Conservation (phyloP, 2,888 invertebrate species). For the Epinotia bilunana region DNA sequence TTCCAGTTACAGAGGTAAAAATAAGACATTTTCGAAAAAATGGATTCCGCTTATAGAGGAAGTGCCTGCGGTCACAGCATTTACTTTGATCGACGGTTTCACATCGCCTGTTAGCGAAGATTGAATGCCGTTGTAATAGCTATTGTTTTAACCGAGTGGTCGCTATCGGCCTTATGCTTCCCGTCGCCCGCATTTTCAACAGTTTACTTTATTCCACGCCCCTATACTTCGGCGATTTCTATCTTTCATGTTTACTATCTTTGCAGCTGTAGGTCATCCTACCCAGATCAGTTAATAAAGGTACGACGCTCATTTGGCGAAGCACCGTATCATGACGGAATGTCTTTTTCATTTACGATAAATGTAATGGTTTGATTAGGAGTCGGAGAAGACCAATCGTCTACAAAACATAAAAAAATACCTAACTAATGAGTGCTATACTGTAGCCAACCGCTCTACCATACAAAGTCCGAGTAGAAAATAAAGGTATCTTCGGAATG, state of each 20-base stretch:
- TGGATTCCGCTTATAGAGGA: too few species aligned
- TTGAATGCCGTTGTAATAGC: constrained; percentile 10
- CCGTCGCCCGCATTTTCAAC: constrained; percentile 57
- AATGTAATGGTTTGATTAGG: too few species aligned
- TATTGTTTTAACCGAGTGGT: constrained; percentile 30
- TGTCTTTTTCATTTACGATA: too few species aligned
- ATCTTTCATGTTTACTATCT: background rate
- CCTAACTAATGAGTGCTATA: too few species aligned
- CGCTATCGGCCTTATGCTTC: constrained; percentile 49
- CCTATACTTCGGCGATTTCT: constrained; percentile 7
- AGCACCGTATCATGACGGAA: background rate
- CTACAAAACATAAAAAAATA: too few species aligned
- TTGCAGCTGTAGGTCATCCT: background rate
- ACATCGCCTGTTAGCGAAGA: background rate
- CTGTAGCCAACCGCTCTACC: background rate
- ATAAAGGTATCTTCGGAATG: background rate
- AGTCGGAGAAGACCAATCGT: too few species aligned
- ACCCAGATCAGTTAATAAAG: too few species aligned
- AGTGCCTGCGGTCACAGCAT: too few species aligned
- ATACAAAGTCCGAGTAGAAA: background rate
- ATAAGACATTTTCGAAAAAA: too few species aligned
- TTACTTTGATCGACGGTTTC: constrained; percentile 4
- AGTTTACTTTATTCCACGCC: constrained; percentile 23
- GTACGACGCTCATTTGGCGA: background rate
- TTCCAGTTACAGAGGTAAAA: too few species aligned